Evolutionary conservation across 2,888 invertebrate species (phyloP).

Genomic region (Acronicta aceris): DNA sequence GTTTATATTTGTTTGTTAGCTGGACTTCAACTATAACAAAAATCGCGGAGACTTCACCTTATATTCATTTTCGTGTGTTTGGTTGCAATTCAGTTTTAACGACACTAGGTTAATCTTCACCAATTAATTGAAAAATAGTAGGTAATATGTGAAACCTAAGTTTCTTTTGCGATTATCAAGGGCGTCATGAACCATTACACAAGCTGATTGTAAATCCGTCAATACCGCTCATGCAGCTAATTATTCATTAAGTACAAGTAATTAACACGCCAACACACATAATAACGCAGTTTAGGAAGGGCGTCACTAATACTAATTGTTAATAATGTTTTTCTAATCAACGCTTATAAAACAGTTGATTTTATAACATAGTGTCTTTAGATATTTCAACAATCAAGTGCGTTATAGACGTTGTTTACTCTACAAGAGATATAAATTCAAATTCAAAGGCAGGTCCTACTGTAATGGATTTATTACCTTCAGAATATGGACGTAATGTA

Average conservation of each 20-base stretch:
- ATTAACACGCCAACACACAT: slow-evolving; percentile 42
- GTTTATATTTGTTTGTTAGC: slow-evolving; percentile 63
- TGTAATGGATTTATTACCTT: no score
- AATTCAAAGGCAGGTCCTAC: no score
- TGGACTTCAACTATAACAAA: slow-evolving; percentile 68
- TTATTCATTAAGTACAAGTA: slow-evolving; percentile 30
- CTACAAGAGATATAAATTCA: no score
- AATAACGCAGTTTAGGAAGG: slow-evolving; percentile 33
- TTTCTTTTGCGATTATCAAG: slow-evolving; percentile 66
- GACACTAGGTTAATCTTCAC: slow-evolving; percentile 58
- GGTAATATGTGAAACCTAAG: slow-evolving; percentile 66
- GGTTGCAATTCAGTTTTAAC: slow-evolving; percentile 59
- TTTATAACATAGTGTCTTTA: slow-evolving; percentile 4
- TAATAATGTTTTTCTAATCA: slow-evolving; percentile 32
- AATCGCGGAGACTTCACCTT: slow-evolving; percentile 55
- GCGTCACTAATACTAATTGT: slow-evolving; percentile 18
- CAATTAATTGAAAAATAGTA: slow-evolving; percentile 56
- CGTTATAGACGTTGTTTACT: neutral
- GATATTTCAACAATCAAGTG: neutral
- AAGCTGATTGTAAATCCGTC: slow-evolving; percentile 58
- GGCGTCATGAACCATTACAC: slow-evolving; percentile 63
- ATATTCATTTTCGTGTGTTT: slow-evolving; percentile 60
- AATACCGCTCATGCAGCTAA: slow-evolving; percentile 42
- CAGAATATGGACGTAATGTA: no score
- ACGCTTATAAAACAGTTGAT: slow-evolving; percentile 25